phyloP scores from a whole-genome alignment of 2,888 invertebrate species.

The Anagyrus pseudococci region DNA sequence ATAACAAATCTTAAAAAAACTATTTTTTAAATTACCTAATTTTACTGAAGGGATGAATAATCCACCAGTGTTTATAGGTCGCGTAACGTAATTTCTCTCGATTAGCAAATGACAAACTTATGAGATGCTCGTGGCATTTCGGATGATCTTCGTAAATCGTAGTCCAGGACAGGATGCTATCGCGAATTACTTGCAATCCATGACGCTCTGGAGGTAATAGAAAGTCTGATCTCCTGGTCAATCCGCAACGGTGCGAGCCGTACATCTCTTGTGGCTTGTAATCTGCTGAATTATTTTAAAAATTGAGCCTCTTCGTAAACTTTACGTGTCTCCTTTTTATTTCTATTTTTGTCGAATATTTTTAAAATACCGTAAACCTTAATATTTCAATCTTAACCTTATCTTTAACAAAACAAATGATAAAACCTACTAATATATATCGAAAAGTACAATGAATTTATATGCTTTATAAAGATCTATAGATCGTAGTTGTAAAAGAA shows the following conservation, averaged over 20 bases:
- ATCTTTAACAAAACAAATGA: no score
- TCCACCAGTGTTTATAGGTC: conserved; percentile 46
- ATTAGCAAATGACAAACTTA: conserved; percentile 46
- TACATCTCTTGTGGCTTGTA: conserved; percentile 22
- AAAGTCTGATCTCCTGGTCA: conserved; percentile 7
- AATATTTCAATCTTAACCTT: no score
- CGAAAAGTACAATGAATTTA: no score
- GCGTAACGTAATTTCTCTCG: conserved; percentile 49
- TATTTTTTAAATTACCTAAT: conserved; percentile 37
- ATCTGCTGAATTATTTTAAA: conserved; percentile 1
- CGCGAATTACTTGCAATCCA: background rate
- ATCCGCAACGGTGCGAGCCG: conserved; percentile 26
- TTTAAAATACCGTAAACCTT: no score
- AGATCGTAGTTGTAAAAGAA: no score
- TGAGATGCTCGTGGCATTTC: conserved; percentile 43
- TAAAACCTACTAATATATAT: no score
- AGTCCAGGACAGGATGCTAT: conserved; percentile 4
- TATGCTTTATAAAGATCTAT: no score
- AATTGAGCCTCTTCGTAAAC: no score
- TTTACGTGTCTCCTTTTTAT: no score
- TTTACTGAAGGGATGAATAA: conserved; percentile 55
- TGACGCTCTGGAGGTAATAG: background rate
- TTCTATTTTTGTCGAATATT: no score
- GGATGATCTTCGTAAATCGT: conserved; percentile 46
- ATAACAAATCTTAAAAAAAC: conserved; percentile 13